These are phyloP conservation scores for Philotrypesis tridentata DNA, from an alignment of 1,140 invertebrate species.

Conservation along the genomic window DNA sequence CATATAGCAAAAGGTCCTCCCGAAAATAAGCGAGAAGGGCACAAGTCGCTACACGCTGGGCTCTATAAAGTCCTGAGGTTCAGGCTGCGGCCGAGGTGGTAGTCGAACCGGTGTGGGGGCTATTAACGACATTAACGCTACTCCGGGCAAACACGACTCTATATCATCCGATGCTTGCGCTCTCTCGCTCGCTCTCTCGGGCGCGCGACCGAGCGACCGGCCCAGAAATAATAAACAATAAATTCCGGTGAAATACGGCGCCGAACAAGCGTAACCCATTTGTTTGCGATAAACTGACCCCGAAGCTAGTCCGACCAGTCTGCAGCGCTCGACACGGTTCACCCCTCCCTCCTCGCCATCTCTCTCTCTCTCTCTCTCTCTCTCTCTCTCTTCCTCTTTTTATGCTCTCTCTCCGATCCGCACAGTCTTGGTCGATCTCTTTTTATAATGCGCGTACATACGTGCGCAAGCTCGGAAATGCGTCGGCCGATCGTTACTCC, in stretches of 20 bases:
- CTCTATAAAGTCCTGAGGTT: not conserved
- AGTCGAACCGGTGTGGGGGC: conserved; percentile 65
- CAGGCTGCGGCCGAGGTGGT: conserved; percentile 52
- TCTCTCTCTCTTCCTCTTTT: conserved; percentile 49
- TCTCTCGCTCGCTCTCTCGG: conserved; percentile 34
- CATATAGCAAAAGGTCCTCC: not conserved
- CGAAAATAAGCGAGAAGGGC: conserved; percentile 11
- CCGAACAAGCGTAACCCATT: conserved; percentile 72
- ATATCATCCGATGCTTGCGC: conserved; percentile 63
- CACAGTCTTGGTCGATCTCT: not conserved
- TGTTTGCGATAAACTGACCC: conserved; percentile 74
- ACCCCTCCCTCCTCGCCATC: conserved; percentile 44
- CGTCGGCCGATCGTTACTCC: not conserved
- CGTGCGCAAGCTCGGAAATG: conserved; percentile 16
- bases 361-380: conserved; percentile 8
- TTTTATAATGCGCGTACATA: not conserved
- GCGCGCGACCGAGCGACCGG: conserved; percentile 11
- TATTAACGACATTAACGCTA: conserved; percentile 74
- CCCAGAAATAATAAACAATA: conserved; percentile 72
- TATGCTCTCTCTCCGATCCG: conserved; percentile 8
- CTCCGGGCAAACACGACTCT: conserved; percentile 70
- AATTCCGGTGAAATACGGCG: conserved; percentile 72
- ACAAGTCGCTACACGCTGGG: not conserved
- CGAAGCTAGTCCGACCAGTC: conserved; percentile 70
- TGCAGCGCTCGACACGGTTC: conserved; percentile 59